Conservation (phyloP, 2,797 vertebrate species). For the Microhierax caerulescens region DNA sequence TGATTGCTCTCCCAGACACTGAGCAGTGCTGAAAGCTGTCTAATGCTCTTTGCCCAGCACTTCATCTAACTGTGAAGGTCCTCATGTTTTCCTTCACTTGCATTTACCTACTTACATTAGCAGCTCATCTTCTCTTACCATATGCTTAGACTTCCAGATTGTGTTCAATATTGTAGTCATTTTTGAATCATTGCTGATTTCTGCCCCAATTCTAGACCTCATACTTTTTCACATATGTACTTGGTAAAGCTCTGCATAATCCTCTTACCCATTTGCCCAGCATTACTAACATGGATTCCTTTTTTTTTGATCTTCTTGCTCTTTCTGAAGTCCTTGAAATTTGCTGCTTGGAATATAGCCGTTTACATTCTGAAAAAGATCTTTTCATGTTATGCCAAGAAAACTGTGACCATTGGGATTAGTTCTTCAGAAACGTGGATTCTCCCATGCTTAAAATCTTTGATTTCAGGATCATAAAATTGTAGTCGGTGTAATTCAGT, state of each 20-base stretch:
- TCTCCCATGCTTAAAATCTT: background rate
- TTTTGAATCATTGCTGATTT: background rate
- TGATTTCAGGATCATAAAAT: background rate
- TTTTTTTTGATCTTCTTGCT: background rate
- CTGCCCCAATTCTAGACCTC: background rate
- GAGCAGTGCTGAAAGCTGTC: background rate
- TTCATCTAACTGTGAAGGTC: background rate
- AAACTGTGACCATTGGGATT: background rate
- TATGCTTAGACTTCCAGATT: background rate
- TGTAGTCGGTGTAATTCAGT: background rate
- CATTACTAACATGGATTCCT: background rate
- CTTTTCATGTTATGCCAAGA: background rate
- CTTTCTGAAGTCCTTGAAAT: background rate
- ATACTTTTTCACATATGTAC: background rate
- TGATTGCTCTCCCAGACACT: background rate
- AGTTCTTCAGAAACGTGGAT: background rate
- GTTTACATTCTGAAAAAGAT: background rate
- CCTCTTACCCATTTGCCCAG: background rate
- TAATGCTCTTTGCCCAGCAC: background rate
- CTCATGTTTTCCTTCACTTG: background rate
- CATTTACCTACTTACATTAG: background rate
- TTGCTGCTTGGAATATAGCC: background rate
- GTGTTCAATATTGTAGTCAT: background rate
- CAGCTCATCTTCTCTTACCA: background rate
- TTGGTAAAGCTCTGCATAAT: conserved; percentile 3